phyloP scores from a whole-genome alignment of 2,113 vertebrate genomes.

The Cricetomys ansorgei region DNA sequence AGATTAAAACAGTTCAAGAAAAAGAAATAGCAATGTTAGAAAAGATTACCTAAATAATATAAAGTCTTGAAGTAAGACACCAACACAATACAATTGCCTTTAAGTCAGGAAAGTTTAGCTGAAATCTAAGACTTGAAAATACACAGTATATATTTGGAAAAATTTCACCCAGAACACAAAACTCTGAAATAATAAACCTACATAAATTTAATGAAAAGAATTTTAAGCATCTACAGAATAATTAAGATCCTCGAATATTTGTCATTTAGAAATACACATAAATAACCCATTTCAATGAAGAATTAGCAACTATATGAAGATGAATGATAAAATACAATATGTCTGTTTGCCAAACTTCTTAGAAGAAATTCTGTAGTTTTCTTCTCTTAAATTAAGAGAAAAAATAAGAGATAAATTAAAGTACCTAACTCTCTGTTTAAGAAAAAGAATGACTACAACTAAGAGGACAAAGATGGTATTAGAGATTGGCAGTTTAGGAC shows the following conservation, averaged over 20 bases:
- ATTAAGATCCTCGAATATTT: background rate
- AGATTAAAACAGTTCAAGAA: constrained; percentile 31
- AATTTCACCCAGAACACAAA: background rate
- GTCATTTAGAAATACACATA: background rate
- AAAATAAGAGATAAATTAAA: background rate
- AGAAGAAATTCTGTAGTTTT: constrained; percentile 36
- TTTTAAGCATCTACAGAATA: background rate
- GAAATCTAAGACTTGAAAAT: background rate
- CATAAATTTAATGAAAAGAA: background rate
- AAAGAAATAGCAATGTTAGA: background rate
- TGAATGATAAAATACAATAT: constrained; percentile 31
- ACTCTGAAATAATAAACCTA: background rate
- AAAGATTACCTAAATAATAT: background rate
- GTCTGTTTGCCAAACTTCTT: background rate
- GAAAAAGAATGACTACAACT: constrained; percentile 27
- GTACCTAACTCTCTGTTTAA: constrained; percentile 24
- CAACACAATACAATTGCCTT: background rate
- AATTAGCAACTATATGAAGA: constrained; percentile 23
- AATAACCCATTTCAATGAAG: constrained; percentile 42
- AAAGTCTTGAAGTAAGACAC: constrained; percentile 14
- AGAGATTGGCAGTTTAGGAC: background rate
- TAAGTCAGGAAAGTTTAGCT: background rate
- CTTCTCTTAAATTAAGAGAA: background rate
- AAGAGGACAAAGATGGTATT: background rate
- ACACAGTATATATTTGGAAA: background rate